Base-by-base conservation (phyloP, 2,888 invertebrate genomes). In the Lathronympha strigana region DNA sequence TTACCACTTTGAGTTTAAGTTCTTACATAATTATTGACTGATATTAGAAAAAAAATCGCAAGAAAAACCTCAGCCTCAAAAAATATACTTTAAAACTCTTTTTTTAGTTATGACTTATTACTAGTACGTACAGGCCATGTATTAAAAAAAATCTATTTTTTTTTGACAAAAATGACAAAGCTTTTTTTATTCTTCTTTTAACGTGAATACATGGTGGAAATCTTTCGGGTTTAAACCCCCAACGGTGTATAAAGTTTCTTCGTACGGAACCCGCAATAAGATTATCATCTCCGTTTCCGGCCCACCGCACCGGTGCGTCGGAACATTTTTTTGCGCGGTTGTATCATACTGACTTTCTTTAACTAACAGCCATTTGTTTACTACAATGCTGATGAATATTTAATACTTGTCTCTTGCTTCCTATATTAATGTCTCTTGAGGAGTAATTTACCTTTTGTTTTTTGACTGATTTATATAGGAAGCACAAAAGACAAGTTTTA, bases 301-400 rank as follows among this genome's bases (percentile, higher is more conserved):
- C 23, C 19, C 51, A 33, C 11, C 50, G 51, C 58, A 43, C 58
- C 40, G 23, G 33, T 50, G 63, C 63, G 50, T 64, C 63, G 63
- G 63, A 64, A 64, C 50, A 13, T 17, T 40, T 51, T 64, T 63
- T 63, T 64, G 38, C 38, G 17, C 51, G 33, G 36, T 64, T 64
- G 63, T 23, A 64, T 64, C 58, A 64, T 43, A 61, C 43, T 45
- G 57, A 33, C 51, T 64, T 64, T 64, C 63, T 58, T 64, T 57
- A n/a, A 50, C 8, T 40, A 31, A 49, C 4, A 25, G 33, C 33
- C 33, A 33, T 33, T 33, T 33, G 33, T 33, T 33, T 33, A 33
- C 33, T 33, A 33, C 33, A 1, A 33, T 33, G 9, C 13, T 33
- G 9, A 33, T 33, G 33, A 33, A 33, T 33, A 33, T 33, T 9